Evolutionary conservation across 2,797 vertebrate genomes (phyloP), one percentile per base, ranked within the genome.

Genomic region (Sebastes iracundus): DNA sequence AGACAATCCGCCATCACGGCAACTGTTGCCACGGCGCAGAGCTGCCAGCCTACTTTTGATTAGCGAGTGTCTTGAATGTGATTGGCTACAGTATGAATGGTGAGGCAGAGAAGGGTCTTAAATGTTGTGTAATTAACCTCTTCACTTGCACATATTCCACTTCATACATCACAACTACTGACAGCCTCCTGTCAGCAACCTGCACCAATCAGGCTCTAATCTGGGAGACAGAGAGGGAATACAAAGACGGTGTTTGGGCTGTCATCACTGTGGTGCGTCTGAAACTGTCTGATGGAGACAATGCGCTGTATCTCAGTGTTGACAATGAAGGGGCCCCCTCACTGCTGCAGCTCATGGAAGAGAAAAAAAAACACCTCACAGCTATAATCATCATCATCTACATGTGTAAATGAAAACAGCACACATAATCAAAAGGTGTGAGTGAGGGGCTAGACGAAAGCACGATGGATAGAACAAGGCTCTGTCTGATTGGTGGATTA

Each of bases 61-160:
- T 92, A 93, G 80, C 49, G 64, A 69, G 79, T 32, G 38, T 83
- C 86, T 90, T 53, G 78, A 68, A 90, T 53, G 62, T 86, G 86
- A 91, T 84, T 88, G 85, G 87, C 89, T 86, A n/a, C 65, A 71
- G 73, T 70, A 56, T 67, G 89, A 91, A 85, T 82, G 73, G 87
- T 60, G 81, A 85, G 72, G 85, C 46, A 73, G 84, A 79, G 79
- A 88, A 82, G 79, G 84, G 84, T 87, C 88, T 90, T 93, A 87
- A 90, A 90, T 86, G 87, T 87, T 87, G 72, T 73, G 90, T 90
- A 94, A 95, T 96, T 95, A 94, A 95, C 91, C 91, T 93, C 92
- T 93, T 91, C 90, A 82, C 79, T 88, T 71, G 86, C 85, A 80
- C 80, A 61, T 83, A 91, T 91, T 88, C 89, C 79, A 85, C 93